phyloP scores from a whole-genome alignment of 2,888 invertebrate genomes.

The Cephonodes hylas region DNA sequence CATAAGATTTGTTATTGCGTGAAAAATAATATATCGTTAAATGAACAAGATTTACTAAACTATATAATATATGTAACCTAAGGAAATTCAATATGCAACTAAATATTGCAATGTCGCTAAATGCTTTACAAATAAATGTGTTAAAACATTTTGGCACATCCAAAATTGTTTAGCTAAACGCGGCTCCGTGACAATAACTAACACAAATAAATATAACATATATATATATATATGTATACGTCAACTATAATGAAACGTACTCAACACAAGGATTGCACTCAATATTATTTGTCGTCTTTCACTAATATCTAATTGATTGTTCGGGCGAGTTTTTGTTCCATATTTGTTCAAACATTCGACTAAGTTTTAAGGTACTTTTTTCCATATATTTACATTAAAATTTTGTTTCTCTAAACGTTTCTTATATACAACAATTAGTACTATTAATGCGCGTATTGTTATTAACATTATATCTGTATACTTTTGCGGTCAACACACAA shows the following conservation, averaged over 20 bases:
- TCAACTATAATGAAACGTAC: not conserved
- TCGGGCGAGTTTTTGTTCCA: slow-evolving; percentile 80
- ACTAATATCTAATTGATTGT: slow-evolving; percentile 62
- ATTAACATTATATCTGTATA: slow-evolving; percentile 45
- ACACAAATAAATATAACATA: slow-evolving; percentile 62
- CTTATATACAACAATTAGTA: slow-evolving; percentile 72
- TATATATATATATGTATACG: slow-evolving; percentile 13
- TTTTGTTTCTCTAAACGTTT: slow-evolving; percentile 59
- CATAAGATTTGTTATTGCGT: slow-evolving; percentile 79
- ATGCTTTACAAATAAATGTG: slow-evolving; percentile 66
- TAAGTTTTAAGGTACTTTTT: slow-evolving; percentile 55
- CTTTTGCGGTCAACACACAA: slow-evolving; percentile 47
- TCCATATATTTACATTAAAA: slow-evolving; percentile 67
- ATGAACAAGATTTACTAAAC: slow-evolving; percentile 41
- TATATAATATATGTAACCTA: slow-evolving; percentile 45
- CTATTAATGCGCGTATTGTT: slow-evolving; percentile 62
- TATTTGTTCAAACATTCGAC: slow-evolving; percentile 61
- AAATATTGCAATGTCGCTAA: slow-evolving; percentile 55
- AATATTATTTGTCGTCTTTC: slow-evolving; percentile 53
- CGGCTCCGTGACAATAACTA: slow-evolving; percentile 64
- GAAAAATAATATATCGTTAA: slow-evolving; percentile 42
- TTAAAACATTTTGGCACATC: slow-evolving; percentile 75
- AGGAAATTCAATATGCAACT: slow-evolving; percentile 62
- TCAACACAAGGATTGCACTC: slow-evolving; percentile 67
- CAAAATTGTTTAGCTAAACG: slow-evolving; percentile 75